Percentiles rank a stretch among this genome's conserved stretches.
phyloP scores from a whole-genome alignment of 2,797 vertebrate genomes.

The Anguilla anguilla region DNA sequence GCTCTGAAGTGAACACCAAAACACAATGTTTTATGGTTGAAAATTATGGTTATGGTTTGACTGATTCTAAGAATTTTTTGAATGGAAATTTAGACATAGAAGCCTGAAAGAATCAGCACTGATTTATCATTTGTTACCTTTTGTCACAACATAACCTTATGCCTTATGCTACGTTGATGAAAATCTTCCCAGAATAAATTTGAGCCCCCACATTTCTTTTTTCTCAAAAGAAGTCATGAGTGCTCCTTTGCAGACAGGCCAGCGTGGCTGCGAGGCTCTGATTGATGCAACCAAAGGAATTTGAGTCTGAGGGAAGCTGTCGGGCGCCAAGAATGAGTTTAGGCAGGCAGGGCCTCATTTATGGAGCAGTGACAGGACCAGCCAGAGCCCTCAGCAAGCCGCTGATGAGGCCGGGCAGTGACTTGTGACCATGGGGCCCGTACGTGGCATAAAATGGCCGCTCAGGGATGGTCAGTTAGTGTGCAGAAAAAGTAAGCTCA shows the following conservation, averaged over 20 bases:
- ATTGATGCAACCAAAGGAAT: slow-evolving; percentile 52
- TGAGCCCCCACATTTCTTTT: slow-evolving; percentile 36
- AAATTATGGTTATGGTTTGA: slow-evolving; percentile 40
- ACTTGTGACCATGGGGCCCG: slow-evolving; percentile 19
- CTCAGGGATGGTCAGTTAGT: slow-evolving; percentile 8
- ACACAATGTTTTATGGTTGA: slow-evolving; percentile 51
- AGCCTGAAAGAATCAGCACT: slow-evolving; percentile 22
- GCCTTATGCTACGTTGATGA: slow-evolving; percentile 38
- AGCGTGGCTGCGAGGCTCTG: slow-evolving; percentile 44
- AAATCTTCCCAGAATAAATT: slow-evolving; percentile 53
- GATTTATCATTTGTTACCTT: slow-evolving; percentile 36
- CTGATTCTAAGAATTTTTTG: slow-evolving; percentile 46
- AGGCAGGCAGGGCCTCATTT: slow-evolving; percentile 45
- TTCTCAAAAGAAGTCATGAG: slow-evolving; percentile 10
- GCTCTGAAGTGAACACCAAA: slow-evolving; percentile 45
- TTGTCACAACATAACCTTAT: slow-evolving; percentile 28
- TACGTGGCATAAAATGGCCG: slow-evolving; percentile 32
- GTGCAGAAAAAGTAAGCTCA: not conserved
- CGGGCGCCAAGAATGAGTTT: slow-evolving; percentile 41
- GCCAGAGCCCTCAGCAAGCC: slow-evolving; percentile 4
- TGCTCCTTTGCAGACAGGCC: slow-evolving; percentile 36
- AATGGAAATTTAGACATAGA: slow-evolving; percentile 38
- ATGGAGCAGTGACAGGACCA: slow-evolving; percentile 39
- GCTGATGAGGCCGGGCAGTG: not conserved
- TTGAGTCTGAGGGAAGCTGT: slow-evolving; percentile 47